phyloP scores from a whole-genome alignment of 2,113 vertebrate genomes.

The Psophia crepitans region DNA sequence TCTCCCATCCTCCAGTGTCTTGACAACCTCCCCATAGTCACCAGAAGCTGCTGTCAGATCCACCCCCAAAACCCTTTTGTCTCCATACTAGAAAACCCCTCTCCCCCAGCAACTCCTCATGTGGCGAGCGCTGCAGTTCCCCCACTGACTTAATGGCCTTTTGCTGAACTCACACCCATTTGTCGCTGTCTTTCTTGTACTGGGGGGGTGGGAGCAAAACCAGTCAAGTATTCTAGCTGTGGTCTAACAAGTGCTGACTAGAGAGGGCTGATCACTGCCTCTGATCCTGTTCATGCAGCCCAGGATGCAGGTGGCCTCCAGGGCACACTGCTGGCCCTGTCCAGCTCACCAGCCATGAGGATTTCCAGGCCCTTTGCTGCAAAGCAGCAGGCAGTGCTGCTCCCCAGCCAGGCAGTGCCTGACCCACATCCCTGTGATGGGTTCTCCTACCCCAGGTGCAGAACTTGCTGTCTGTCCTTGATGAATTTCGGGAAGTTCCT shows the following conservation, averaged over 20 bases:
- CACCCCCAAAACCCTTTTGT: neutral
- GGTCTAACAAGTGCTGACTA: neutral
- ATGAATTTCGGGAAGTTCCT: neutral
- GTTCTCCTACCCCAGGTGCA: neutral
- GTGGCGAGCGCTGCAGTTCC: neutral
- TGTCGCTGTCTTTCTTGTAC: neutral
- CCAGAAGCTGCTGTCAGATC: neutral
- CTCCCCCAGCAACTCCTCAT: accelerated
- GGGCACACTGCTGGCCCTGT: neutral
- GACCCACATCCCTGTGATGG: neutral
- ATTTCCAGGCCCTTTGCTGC: neutral
- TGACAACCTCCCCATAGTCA: neutral
- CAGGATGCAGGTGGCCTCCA: neutral
- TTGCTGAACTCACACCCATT: neutral
- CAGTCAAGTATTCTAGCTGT: accelerated
- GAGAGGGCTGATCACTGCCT: neutral
- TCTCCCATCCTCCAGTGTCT: neutral
- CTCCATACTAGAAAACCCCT: neutral
- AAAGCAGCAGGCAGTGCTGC: too few relatives aligned
- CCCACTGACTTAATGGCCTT: accelerated
- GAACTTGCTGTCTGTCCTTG: neutral
- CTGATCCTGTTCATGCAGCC: neutral
- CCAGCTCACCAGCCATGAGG: neutral
- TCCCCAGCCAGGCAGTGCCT: neutral
- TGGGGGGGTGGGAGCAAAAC: neutral